Evolutionary conservation across 2,888 invertebrate species (phyloP).

Genomic region (Esperia sulphurella): DNA sequence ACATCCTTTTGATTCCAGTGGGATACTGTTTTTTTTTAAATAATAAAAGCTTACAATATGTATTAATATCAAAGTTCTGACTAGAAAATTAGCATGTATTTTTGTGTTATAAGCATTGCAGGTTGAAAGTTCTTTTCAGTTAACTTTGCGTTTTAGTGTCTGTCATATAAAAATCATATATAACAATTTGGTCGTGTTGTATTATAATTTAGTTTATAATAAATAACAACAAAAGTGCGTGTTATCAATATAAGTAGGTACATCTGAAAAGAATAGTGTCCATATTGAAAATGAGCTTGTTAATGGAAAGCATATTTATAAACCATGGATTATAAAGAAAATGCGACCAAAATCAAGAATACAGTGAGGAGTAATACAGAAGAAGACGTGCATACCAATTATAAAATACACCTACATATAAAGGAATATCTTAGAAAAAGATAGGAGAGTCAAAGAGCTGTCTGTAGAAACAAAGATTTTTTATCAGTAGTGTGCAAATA

Average conservation of each 20-base stretch:
- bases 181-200: constrained; percentile 76
- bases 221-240: constrained; percentile 24
- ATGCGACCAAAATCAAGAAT: constrained; percentile 12
- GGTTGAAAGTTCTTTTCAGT: constrained; percentile 15
- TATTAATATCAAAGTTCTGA: constrained; percentile 10
- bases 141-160: constrained; percentile 31
- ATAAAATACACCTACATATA: constrained; percentile 7
- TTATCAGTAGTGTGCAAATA: constrained; percentile 30
- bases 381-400: constrained; percentile 38
- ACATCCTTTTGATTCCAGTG: constrained; percentile 8
- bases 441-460: neutral
- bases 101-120: constrained; percentile 13
- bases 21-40: constrained; percentile 12
- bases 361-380: constrained; percentile 22
- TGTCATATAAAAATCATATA: constrained; percentile 13
- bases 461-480: constrained; percentile 12
- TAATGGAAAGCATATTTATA: constrained; percentile 28
- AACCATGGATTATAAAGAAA: constrained; percentile 28
- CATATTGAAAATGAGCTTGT: constrained; percentile 29
- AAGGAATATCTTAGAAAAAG: neutral
- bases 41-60: constrained; percentile 16
- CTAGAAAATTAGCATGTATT: constrained; percentile 7
- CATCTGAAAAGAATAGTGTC: constrained; percentile 25
- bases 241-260: constrained; percentile 18
- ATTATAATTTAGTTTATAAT: constrained; percentile 32